A percentile compares a stretch with the other conserved stretches of the same genome.
Evolutionary conservation across 1,140 invertebrate genomes (phyloP).

Genomic region (Drosophila sp.): DNA sequence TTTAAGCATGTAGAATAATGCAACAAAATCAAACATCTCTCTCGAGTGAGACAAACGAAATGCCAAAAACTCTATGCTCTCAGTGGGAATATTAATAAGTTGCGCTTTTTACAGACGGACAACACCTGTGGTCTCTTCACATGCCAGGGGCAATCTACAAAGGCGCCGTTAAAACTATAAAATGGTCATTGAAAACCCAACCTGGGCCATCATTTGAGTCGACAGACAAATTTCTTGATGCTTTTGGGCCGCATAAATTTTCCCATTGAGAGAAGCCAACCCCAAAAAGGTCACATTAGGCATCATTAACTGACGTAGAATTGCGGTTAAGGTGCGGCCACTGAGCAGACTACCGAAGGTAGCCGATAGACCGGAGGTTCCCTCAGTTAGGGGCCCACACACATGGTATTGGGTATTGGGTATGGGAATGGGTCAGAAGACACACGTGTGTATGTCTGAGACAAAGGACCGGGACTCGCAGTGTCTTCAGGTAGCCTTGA

Average conservation of each 20-base stretch:
- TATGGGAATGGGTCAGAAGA: constrained; percentile 15
- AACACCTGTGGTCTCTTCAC: constrained; percentile 52
- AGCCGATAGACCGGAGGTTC: constrained; percentile 13
- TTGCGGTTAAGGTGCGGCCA: constrained; percentile 61
- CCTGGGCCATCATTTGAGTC: constrained; percentile 44
- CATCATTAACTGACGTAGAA: constrained; percentile 62
- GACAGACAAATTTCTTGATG: constrained; percentile 56
- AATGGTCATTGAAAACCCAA: constrained; percentile 33
- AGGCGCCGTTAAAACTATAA: constrained; percentile 59
- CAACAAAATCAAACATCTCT: too few species aligned
- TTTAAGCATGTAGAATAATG: background rate
- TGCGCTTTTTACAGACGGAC: constrained; percentile 36
- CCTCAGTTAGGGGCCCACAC: constrained; percentile 40
- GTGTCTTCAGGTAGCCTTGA: constrained; percentile 47
- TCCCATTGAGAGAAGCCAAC: constrained; percentile 52
- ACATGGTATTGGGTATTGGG: constrained; percentile 24
- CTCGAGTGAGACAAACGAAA: background rate
- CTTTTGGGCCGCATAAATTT: constrained; percentile 64
- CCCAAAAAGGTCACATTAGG: constrained; percentile 65
- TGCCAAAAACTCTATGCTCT: constrained; percentile 8
- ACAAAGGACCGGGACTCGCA: constrained; percentile 24
- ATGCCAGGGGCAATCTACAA: constrained; percentile 30
- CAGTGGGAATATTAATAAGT: constrained; percentile 2
- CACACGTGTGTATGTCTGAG: constrained; percentile 45
- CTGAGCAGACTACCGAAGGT: constrained; percentile 10